Evolutionary conservation across 2,113 vertebrate species (phyloP), one percentile per base, ranked within the genome.

Genomic region (Chionis minor): DNA sequence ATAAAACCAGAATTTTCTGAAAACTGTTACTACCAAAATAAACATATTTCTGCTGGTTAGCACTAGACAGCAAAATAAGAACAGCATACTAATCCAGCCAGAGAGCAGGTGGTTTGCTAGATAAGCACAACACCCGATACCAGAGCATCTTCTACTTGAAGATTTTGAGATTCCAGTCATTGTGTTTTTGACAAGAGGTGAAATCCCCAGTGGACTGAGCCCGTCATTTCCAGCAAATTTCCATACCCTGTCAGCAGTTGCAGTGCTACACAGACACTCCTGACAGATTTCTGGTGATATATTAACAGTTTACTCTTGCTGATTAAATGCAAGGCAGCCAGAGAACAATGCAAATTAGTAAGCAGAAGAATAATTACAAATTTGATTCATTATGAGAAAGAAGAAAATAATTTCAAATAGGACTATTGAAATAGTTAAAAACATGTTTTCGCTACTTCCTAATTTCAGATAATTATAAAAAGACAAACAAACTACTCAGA

Each of bases 1-100:
- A 56, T 20, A 93, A 88, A 94, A 22, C 30, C 24, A 87, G 86
- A 73, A 49, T 15, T 27, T 83, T 92, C 86, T 67, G 83, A 61
- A 94, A 95, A 90, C 15, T 27, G 24, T 92, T 88, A 72, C 86
- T 52, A 89, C 90, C 83, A 97, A 98, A 98, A 98, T 90, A 97
- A 98, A 98, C 96, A 95, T 83, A 96, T 97, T 98, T 98, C 97
- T 98, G 96, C 92, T 96, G 56, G 44, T 97, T 90, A 40, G 27
- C 27, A 47, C 38, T 54, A 81, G 85, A 82, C 75, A 95, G 86
- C 69, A 71, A 82, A 82, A 81, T 5, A 82, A 97, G 59, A 91
- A 73, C 56, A 97, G 96, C 97, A 97, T 78, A 63, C 79, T 84
- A 94, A 98, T 91, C 79, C 82, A 94, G 95, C 95, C 52, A 87